These are phyloP conservation scores for Littorina saxatilis DNA, from an alignment of 1,140 invertebrate genomes.

Conservation along the genomic window DNA sequence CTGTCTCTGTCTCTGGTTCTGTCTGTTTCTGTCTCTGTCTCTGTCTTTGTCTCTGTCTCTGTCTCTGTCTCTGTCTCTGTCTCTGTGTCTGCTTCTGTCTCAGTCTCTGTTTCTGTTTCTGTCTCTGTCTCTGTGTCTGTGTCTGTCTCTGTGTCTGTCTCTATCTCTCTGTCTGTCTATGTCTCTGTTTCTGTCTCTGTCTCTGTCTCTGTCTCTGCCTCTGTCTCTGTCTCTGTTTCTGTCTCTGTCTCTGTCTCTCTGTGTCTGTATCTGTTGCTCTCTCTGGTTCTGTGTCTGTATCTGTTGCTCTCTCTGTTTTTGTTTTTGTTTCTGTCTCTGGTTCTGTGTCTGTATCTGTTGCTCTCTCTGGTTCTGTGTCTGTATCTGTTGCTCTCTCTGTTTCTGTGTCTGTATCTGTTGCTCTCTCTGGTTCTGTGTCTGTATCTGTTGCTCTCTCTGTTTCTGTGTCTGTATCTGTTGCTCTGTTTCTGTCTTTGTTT, in stretches of 20 bases:
- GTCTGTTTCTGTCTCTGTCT: too few species aligned
- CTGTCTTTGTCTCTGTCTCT: too few species aligned
- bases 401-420: not conserved
- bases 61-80: not conserved
- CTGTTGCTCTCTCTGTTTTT: not conserved
- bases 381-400: not conserved
- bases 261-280: not conserved
- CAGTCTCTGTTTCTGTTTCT: too few species aligned
- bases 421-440: not conserved
- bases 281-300: constrained; percentile 21
- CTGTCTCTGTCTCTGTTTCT: too few species aligned
- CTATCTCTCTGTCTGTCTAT: too few species aligned
- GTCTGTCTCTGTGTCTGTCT: too few species aligned
- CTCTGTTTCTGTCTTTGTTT: not conserved
- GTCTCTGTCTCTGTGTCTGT: not conserved
- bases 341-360: not conserved
- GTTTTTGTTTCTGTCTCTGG: not conserved
- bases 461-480: not conserved
- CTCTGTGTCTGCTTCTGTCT: too few species aligned
- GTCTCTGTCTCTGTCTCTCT: too few species aligned
- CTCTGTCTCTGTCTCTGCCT: too few species aligned
- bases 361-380: not conserved
- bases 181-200: too few species aligned
- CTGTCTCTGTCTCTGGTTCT: too few species aligned
- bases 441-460: not conserved